phyloP scores from a whole-genome alignment of 1,140 invertebrate species.

The Heliconius hewitsoni region DNA sequence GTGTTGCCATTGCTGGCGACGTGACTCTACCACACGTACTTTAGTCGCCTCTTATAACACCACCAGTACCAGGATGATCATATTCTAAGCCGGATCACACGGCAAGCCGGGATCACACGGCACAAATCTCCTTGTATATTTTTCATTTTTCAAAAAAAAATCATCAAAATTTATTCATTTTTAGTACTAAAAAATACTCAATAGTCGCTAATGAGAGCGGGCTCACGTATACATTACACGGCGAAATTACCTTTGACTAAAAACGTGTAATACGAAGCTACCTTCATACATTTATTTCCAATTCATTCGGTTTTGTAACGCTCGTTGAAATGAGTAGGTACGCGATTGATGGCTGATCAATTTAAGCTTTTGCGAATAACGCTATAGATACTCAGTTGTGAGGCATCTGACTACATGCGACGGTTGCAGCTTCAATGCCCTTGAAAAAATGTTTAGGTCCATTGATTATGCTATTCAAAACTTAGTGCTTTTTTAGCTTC shows the following conservation, averaged over 20 bases:
- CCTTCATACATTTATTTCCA: slow-evolving; percentile 22
- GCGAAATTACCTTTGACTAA: slow-evolving; percentile 29
- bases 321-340: neutral
- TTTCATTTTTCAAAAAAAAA: neutral
- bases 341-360: neutral
- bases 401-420: neutral
- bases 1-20: too few species aligned
- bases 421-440: too few species aligned
- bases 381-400: too few species aligned
- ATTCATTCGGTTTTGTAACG: slow-evolving; percentile 17
- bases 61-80: too few species aligned
- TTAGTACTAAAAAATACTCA: slow-evolving; percentile 21
- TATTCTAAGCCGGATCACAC: too few species aligned
- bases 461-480: too few species aligned
- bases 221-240: slow-evolving; percentile 21
- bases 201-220: slow-evolving; percentile 42
- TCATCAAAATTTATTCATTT: neutral
- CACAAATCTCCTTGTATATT: too few species aligned
- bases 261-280: slow-evolving; percentile 24
- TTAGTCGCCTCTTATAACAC: too few species aligned
- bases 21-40: too few species aligned
- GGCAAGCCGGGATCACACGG: too few species aligned
- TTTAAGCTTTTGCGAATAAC: neutral
- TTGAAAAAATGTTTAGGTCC: too few species aligned
- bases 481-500: too few species aligned